Evolutionary conservation across 2,113 vertebrate genomes (phyloP).

Genomic region (Astatoreochromis straeleni): DNA sequence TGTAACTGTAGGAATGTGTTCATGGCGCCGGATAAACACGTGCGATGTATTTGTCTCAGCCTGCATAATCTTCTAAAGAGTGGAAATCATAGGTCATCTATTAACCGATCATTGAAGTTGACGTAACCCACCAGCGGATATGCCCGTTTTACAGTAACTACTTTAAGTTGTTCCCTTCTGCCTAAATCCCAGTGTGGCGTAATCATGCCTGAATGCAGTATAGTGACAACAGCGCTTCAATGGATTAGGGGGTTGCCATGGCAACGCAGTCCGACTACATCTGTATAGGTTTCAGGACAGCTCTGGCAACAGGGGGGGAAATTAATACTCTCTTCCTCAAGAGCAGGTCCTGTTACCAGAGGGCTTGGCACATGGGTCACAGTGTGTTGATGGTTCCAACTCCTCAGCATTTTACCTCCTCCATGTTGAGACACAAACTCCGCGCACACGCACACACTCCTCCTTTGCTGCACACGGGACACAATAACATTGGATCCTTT

Average conservation of each 20-base stretch:
- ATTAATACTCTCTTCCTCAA: conserved; percentile 43
- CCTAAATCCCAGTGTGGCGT: conserved; percentile 56
- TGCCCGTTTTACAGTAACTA: conserved; percentile 25
- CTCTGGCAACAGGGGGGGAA: not conserved
- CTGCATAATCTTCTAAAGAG: not conserved
- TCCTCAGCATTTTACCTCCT: not conserved
- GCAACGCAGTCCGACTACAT: conserved; percentile 57
- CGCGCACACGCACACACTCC: not conserved
- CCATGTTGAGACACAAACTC: not conserved
- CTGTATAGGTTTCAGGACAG: conserved; percentile 61
- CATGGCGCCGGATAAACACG: not conserved
- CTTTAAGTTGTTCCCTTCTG: conserved; percentile 41
- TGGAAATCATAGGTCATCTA: not conserved
- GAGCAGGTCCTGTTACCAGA: not conserved
- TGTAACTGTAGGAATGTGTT: not conserved
- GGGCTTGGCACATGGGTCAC: not conserved
- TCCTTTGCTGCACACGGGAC: not conserved
- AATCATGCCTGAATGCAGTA: conserved; percentile 51
- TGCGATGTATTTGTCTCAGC: not conserved
- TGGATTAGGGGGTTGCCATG: conserved; percentile 68
- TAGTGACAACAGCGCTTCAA: conserved; percentile 53
- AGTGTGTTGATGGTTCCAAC: not conserved
- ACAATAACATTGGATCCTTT: conserved; percentile 24
- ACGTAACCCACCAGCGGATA: conserved; percentile 14
- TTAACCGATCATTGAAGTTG: not conserved